Evolutionary conservation across 92 coral and sea anemone species (phyloP).

Genomic region (Phenganax marumi): DNA sequence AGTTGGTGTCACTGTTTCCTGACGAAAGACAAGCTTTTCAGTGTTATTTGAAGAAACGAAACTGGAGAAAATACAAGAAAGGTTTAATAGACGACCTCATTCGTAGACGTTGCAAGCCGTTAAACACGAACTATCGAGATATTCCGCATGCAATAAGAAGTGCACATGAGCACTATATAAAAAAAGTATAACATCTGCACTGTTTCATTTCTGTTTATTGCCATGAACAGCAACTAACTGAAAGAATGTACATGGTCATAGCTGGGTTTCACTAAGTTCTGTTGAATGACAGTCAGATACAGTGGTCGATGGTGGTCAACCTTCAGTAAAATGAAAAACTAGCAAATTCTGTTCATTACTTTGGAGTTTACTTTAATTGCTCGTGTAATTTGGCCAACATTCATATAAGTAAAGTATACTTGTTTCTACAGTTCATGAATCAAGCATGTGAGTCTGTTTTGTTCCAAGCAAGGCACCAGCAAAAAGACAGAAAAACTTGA

Average conservation of each 20-base stretch:
- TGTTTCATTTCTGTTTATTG: background rate
- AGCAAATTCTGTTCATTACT: too few relatives aligned
- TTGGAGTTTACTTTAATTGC: too few relatives aligned
- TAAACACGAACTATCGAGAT: slow-evolving; percentile 67
- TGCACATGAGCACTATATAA: slow-evolving; percentile 70
- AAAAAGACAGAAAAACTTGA: slow-evolving; percentile 16
- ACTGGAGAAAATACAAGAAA: slow-evolving; percentile 90
- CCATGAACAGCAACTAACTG: too few relatives aligned
- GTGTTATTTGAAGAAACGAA: slow-evolving; percentile 62
- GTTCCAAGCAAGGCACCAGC: slow-evolving; percentile 34
- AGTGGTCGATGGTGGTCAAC: too few relatives aligned
- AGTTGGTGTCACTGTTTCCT: slow-evolving; percentile 62
- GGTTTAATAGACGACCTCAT: slow-evolving; percentile 72
- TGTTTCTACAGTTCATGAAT: too few relatives aligned
- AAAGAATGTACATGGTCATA: too few relatives aligned
- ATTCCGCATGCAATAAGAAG: slow-evolving; percentile 79
- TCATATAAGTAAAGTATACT: too few relatives aligned
- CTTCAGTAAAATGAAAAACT: too few relatives aligned
- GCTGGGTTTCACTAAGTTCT: too few relatives aligned
- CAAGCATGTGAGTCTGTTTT: too few relatives aligned
- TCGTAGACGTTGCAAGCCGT: slow-evolving; percentile 62
- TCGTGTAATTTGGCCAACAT: too few relatives aligned
- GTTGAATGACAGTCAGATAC: too few relatives aligned
- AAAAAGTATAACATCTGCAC: slow-evolving; percentile 11
- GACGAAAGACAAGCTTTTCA: slow-evolving; percentile 70